phyloP scores from a whole-genome alignment of 2,888 invertebrate genomes.

The Thalpophila matura region DNA sequence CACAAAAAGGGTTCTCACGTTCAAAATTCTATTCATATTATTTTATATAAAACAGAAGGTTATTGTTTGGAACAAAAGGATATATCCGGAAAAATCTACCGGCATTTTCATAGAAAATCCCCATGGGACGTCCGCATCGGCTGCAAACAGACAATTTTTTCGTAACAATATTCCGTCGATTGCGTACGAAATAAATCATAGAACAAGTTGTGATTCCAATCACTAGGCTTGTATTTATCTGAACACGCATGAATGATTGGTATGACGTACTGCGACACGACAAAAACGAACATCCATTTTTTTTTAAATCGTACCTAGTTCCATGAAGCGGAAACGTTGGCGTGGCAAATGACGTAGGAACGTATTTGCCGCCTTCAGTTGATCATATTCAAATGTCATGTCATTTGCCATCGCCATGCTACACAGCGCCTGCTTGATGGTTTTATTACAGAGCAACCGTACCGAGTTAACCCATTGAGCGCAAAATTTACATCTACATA shows the following conservation, averaged over 20 bases:
- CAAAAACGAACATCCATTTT: constrained; percentile 40
- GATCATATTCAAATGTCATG: constrained; percentile 54
- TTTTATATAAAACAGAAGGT: constrained; percentile 27
- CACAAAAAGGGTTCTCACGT: constrained; percentile 5
- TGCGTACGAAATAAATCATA: constrained; percentile 42
- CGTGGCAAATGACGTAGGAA: constrained; percentile 31
- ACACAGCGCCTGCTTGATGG: neutral
- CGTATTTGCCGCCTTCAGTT: constrained; percentile 15
- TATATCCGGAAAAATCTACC: constrained; percentile 18
- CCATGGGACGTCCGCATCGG: constrained; percentile 9
- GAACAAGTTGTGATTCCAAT: constrained; percentile 50
- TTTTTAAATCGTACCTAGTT: constrained; percentile 9
- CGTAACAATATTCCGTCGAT: constrained; percentile 23
- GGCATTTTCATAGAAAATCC: constrained; percentile 21
- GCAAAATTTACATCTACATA: constrained; percentile 23
- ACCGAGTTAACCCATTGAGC: constrained; percentile 8
- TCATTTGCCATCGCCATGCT: constrained; percentile 28
- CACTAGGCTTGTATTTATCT: constrained; percentile 39
- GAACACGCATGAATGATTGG: constrained; percentile 44
- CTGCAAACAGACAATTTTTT: constrained; percentile 18
- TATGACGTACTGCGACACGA: constrained; percentile 35
- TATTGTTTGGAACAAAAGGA: constrained; percentile 22
- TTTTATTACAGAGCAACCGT: constrained; percentile 26
- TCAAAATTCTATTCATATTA: constrained; percentile 13
- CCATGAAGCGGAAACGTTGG: constrained; percentile 11